Evolutionary conservation across 1,140 invertebrate species (phyloP), one percentile per base, ranked within the genome.

Genomic region (Schlechtendalia chinensis): DNA sequence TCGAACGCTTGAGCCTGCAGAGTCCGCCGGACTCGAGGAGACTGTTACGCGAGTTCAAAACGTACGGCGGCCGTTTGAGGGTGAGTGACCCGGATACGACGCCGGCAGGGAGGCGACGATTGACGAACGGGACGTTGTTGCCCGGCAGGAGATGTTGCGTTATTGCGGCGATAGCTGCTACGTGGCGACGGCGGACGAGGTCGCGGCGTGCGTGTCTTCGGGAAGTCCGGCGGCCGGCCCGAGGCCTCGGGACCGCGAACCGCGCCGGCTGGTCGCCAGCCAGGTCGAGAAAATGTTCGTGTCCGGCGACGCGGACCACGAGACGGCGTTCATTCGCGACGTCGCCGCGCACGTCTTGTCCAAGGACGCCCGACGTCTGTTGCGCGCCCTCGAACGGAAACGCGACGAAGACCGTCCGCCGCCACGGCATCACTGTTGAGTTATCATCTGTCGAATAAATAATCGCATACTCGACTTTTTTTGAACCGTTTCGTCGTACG

Each of bases 121-220:
- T n/a, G 32, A 8, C 32, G 32, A 39, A 39, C 32, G 32, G 32
- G 8, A 39, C 32, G 32, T 3, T 39, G 32, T 39, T 39, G 32
- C 3, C 32, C 32, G 32, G 17, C 16, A 79, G 75, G 56, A 79
- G 0, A 63, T 79, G 75, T 39, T 79, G 0, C 47, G 50, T n/a
- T 79, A 79, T 29, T 79, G 75, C 58, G 75, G 75, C 14, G n/a
- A 79, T 39, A 19, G 11, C 12, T 79, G 75, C 29, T 63, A 10
- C 24, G 47, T 79, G 4, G 24, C 50, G 22, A 8, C 12, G 17
- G 59, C 14, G 4, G 45, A 50, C 6, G 75, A 17, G 1, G 22
- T n/a, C 1, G 19, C 39, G 22, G n/a, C 10, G 56, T 79, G 75
- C 58, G 10, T 63, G 11, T 5, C 45, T 4, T 27, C 58, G 1